Evolutionary conservation across 2,113 vertebrate species (phyloP).

Genomic region (Sakesphorus luctuosus): DNA sequence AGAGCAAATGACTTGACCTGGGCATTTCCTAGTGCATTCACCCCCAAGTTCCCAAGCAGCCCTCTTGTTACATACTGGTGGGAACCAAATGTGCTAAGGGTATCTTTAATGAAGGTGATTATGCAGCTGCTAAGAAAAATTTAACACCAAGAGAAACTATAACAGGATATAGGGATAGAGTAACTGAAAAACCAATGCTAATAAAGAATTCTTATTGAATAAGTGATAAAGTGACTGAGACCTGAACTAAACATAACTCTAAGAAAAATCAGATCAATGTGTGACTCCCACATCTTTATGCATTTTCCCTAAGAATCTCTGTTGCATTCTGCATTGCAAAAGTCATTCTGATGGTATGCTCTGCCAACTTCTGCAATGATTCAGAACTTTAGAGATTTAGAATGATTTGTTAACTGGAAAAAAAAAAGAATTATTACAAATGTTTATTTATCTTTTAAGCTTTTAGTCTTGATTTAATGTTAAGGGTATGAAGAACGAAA

Average conservation of each 20-base stretch:
- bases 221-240: background rate
- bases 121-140: background rate
- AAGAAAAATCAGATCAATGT: background rate
- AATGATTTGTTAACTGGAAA: background rate
- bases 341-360: background rate
- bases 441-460: background rate
- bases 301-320: background rate
- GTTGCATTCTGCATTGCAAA: background rate
- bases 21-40: accelerated
- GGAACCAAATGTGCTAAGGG: background rate
- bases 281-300: constrained; percentile 1
- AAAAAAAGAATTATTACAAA: background rate
- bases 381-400: background rate
- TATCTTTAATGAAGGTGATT: background rate
- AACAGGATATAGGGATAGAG: background rate
- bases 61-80: background rate
- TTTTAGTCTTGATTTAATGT: background rate
- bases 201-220: constrained; percentile 4
- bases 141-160: background rate
- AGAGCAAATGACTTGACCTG: background rate
- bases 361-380: background rate
- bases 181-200: constrained; percentile 1
- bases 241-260: background rate
- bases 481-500: background rate
- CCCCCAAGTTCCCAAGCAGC: background rate